Percentiles rank a stretch among this genome's conserved stretches.
Evolutionary conservation across 2,113 vertebrate species (phyloP).

Genomic region (Plotosus lineatus): DNA sequence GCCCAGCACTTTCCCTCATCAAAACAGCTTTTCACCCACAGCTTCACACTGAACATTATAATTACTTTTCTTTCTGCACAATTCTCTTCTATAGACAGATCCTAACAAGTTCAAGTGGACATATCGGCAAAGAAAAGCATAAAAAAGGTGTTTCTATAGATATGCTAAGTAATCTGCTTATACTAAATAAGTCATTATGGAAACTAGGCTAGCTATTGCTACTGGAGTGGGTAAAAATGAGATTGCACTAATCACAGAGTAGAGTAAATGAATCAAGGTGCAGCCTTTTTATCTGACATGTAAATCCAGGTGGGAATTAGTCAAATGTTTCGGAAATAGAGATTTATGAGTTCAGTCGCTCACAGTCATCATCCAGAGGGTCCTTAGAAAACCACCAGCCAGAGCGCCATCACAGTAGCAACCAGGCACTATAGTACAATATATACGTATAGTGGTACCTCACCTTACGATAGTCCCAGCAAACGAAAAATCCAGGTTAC

Average conservation of each 20-base stretch:
- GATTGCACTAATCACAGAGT: not conserved
- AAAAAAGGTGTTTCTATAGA: not conserved
- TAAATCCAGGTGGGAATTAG: slow-evolving; percentile 24
- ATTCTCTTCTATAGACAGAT: no score
- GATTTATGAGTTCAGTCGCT: not conserved
- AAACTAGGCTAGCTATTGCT: not conserved
- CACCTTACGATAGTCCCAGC: no score
- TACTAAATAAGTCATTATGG: not conserved
- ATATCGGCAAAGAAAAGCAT: not conserved
- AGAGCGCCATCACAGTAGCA: slow-evolving; percentile 41
- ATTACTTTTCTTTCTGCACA: not conserved
- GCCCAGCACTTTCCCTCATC: not conserved
- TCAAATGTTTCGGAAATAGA: slow-evolving; percentile 28
- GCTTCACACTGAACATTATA: not conserved
- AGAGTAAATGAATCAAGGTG: not conserved
- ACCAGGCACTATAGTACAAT: slow-evolving; percentile 32
- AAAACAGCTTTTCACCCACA: slow-evolving; percentile 17
- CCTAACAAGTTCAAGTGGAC: not conserved
- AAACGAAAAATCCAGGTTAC: no score
- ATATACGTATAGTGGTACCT: slow-evolving; percentile 22
- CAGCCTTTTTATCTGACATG: not conserved
- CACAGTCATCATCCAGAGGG: not conserved
- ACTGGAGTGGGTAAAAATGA: not conserved
- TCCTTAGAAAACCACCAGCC: not conserved
- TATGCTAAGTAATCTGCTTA: no score